Evolutionary conservation across 2,888 invertebrate genomes (phyloP).

Genomic region (Cyrtodaria siliqua): DNA sequence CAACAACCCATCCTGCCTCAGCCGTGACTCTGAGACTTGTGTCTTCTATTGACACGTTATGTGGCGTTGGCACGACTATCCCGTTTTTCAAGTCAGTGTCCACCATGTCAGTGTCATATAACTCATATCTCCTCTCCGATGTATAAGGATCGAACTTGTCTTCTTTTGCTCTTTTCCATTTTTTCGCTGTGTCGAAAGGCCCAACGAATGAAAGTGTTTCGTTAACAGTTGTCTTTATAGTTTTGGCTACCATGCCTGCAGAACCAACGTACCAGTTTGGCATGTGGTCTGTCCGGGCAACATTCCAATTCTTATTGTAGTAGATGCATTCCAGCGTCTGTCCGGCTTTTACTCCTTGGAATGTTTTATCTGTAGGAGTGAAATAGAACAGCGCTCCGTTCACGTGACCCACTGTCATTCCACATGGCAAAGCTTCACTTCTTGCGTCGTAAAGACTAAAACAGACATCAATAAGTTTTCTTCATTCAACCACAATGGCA

Average conservation of each 20-base stretch:
- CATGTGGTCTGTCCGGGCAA: constrained; percentile 68
- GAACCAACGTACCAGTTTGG: constrained; percentile 75
- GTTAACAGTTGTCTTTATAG: constrained; percentile 62
- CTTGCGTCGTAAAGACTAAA: constrained; percentile 46
- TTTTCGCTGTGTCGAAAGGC: constrained; percentile 59
- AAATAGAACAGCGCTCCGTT: constrained; percentile 71
- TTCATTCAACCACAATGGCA: too few relatives aligned
- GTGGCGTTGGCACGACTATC: constrained; percentile 53
- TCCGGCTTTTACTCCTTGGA: constrained; percentile 48
- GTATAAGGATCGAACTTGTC: constrained; percentile 75
- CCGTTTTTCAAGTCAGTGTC: constrained; percentile 24
- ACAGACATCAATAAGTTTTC: background rate
- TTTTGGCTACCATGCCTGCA: constrained; percentile 61
- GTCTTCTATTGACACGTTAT: background rate
- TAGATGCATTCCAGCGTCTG: constrained; percentile 31
- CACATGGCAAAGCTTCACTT: constrained; percentile 50
- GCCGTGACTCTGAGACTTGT: background rate
- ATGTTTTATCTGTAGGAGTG: constrained; percentile 49
- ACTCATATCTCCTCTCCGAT: constrained; percentile 58
- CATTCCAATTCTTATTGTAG: constrained; percentile 56
- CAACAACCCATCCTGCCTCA: background rate
- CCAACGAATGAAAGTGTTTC: constrained; percentile 68
- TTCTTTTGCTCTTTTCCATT: constrained; percentile 72
- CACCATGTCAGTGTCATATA: constrained; percentile 7
- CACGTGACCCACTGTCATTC: constrained; percentile 65